phyloP scores from a whole-genome alignment of 2,888 invertebrate species.

The Clitarchus hookeri region DNA sequence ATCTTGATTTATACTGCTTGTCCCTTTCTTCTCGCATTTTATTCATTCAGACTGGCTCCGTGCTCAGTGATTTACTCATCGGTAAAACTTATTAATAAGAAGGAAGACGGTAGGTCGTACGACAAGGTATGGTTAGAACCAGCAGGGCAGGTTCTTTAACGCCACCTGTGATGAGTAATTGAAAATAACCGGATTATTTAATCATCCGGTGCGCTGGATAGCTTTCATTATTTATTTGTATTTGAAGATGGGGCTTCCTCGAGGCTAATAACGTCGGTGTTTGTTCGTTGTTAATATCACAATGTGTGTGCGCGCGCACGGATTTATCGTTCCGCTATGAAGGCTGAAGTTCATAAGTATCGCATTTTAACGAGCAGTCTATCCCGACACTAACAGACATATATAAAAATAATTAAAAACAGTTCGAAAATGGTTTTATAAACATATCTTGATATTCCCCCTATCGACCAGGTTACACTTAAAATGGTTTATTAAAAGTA shows the following conservation, averaged over 20 bases:
- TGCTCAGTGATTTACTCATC: not conserved
- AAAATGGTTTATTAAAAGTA: no score
- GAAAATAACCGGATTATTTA: not conserved
- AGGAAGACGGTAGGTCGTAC: not conserved
- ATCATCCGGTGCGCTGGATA: not conserved
- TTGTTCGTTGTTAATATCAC: not conserved
- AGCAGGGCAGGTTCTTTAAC: not conserved
- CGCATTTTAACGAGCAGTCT: no score
- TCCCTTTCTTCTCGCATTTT: not conserved
- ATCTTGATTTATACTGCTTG: not conserved
- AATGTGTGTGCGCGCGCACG: not conserved
- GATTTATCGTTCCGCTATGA: not conserved
- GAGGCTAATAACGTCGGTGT: not conserved
- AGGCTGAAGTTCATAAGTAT: no score
- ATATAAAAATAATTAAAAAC: no score
- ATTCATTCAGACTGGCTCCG: not conserved
- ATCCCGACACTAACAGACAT: no score
- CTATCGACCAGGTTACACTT: no score
- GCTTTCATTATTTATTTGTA: not conserved
- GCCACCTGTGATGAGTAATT: not conserved
- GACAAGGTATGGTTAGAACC: not conserved
- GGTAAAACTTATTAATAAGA: constrained; percentile 9
- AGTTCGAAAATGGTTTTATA: no score
- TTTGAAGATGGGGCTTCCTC: not conserved
- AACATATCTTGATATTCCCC: no score